Conservation (phyloP, 2,113 vertebrate genomes). For the Myrmecobius fasciatus region DNA sequence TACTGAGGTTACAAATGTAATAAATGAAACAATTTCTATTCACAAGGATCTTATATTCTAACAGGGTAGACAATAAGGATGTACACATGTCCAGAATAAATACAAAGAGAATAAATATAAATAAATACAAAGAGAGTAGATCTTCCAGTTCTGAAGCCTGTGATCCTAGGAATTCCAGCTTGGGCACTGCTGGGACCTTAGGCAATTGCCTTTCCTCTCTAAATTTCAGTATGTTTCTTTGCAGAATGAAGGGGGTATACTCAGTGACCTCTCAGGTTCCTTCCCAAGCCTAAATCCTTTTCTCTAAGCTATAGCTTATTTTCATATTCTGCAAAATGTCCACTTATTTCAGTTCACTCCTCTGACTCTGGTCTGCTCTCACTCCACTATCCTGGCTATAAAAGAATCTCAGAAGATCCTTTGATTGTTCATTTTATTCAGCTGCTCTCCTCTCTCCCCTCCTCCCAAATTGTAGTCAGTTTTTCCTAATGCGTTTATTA, state of each 20-base stretch:
- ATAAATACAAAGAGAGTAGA: neutral
- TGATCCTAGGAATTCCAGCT: neutral
- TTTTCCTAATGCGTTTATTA: neutral
- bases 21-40: neutral
- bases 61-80: neutral
- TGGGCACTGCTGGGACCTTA: neutral
- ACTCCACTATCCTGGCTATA: neutral
- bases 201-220: neutral
- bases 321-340: neutral
- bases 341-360: neutral
- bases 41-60: neutral
- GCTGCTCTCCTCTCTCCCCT: neutral
- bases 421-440: neutral
- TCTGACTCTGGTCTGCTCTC: neutral
- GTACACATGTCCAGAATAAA: neutral
- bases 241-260: neutral
- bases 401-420: neutral
- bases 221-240: neutral
- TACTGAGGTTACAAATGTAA: neutral
- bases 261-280: neutral
- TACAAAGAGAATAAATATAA: neutral
- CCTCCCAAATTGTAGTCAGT: neutral
- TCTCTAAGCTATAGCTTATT: neutral
- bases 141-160: neutral
- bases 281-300: neutral